These are phyloP conservation scores for Lepidochitona cinerea DNA, from an alignment of 2,888 invertebrate species.

Conservation along the genomic window DNA sequence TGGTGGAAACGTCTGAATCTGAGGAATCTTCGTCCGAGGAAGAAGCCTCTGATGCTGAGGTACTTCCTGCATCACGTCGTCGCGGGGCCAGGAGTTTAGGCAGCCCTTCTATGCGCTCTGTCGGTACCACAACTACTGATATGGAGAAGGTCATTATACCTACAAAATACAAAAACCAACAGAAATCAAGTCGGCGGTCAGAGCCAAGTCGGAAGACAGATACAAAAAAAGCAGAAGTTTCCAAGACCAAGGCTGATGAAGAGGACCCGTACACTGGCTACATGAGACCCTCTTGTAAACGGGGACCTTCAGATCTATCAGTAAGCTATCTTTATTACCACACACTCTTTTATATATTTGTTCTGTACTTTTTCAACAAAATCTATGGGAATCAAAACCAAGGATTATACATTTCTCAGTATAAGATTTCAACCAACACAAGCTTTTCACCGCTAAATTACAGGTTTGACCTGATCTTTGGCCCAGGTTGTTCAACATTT, in stretches of 20 bases:
- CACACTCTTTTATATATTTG: too few relatives aligned
- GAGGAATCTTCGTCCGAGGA: conserved; percentile 8
- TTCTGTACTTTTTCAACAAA: too few relatives aligned
- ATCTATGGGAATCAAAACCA: too few relatives aligned
- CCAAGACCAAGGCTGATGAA: conserved; percentile 23
- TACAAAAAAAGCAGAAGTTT: background rate
- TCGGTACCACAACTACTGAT: background rate
- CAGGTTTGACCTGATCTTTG: too few relatives aligned
- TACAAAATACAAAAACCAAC: background rate
- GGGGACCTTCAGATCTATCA: conserved; percentile 59
- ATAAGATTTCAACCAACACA: too few relatives aligned
- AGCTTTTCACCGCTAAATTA: too few relatives aligned
- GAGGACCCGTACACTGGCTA: background rate
- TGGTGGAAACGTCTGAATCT: too few relatives aligned
- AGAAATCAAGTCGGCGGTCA: background rate
- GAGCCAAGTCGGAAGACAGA: background rate
- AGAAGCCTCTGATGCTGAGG: conserved; percentile 11
- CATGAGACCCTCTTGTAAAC: conserved; percentile 29
- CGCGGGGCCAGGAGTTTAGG: background rate
- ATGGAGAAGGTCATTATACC: background rate
- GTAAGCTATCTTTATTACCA: conserved; percentile 35
- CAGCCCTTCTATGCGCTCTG: background rate
- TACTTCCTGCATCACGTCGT: background rate
- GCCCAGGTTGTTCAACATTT: too few relatives aligned
- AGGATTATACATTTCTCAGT: too few relatives aligned